Evolutionary conservation across 2,888 invertebrate species (phyloP), one percentile per base, ranked within the genome.

Genomic region (Rhagium mordax): DNA sequence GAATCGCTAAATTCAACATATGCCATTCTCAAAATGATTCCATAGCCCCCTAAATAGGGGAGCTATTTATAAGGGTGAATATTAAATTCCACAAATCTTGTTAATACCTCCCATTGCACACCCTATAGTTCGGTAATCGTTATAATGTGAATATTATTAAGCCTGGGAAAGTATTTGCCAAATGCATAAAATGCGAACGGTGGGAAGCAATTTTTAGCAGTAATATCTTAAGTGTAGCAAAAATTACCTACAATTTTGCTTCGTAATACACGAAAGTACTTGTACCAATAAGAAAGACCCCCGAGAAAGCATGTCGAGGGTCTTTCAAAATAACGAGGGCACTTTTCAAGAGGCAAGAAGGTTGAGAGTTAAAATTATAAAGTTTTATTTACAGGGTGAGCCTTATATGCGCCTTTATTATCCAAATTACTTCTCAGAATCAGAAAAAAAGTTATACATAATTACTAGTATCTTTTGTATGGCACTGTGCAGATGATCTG

Each of bases 51-150:
- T 61, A 61, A 61, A 47, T n/a, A 18, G 61, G 47, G 61, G 47
- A 61, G 21, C 21, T 61, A 48, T 21, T 47, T 18, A 16, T 16
- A 5, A 47, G 61, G 61, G 61, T 61, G 61, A 61, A 61, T 61
- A 61, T 47, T 61, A 61, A 61, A 47, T 61, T 61, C 61, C 47
- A 47, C 61, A 61, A 61, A 61, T 61, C 61, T 47, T 47, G 18
- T 61, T 61, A 61, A 33, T 18, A 16, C 47, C 61, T 41, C 61
- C 47, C 24, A 21, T 24, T 2, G n/a, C 15, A 59, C 59, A 29
- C 15, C n/a, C 61, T 33, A 47, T 47, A 47, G 47, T 47, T 15
- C 20, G 13, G n/a, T 61, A 61, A 47, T 61, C 41, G 21, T n/a
- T 20, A 29, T 61, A 47, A 47, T 47, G 61, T 18, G 33, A 41